Base-by-base conservation (phyloP, 2,888 invertebrate species). In the Chrysolina haemoptera region DNA sequence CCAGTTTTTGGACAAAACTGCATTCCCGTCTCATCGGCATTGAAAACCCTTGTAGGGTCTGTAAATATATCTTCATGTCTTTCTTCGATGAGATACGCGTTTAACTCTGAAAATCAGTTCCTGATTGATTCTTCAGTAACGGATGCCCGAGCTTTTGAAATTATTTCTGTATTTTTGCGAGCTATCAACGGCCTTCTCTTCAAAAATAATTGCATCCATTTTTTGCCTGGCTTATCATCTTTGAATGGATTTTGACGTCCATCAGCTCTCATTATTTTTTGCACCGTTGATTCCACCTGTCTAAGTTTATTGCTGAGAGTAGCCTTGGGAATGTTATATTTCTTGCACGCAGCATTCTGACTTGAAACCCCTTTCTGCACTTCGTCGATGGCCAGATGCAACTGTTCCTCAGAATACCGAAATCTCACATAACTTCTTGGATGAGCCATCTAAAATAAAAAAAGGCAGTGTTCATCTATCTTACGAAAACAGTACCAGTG, bases 1-100 rank as follows among this genome's bases (percentile, higher is more conserved):
- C 77, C 78, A 22, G 76, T 70, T 53, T 78, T 76, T 20, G 76
- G 76, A 50, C 71, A 71, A 40, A 67, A 41, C 41, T 68, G 55
- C 18, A 80, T 68, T 22, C 77, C 79, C 9, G 75, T 78, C 68
- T 78, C 78, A 68, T 80, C 78, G n/a, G 70, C 43, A 50, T 80
- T 80, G 59, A 46, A 67, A 14, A 67, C 35, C 5, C 53, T 67
- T 11, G 40, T 65, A 10, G 65, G 65, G n/a, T 65, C 65, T 16
- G 16, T 16, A 16, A 65, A 16, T 16, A 65, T 41, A 62, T 16
- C 62, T 63, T 69, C 16, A 9, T 16, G 27, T 22, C 41, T 41
- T 11, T 69, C 43, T 11, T 69, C 43, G n/a, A 14, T 6, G 10
- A 69, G 41, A 62, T 4, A 69, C 1, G 40, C 14, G 1, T 64